These are phyloP conservation scores for Plemyria rubiginata DNA, from an alignment of 2,888 invertebrate species.

Conservation along the genomic window DNA sequence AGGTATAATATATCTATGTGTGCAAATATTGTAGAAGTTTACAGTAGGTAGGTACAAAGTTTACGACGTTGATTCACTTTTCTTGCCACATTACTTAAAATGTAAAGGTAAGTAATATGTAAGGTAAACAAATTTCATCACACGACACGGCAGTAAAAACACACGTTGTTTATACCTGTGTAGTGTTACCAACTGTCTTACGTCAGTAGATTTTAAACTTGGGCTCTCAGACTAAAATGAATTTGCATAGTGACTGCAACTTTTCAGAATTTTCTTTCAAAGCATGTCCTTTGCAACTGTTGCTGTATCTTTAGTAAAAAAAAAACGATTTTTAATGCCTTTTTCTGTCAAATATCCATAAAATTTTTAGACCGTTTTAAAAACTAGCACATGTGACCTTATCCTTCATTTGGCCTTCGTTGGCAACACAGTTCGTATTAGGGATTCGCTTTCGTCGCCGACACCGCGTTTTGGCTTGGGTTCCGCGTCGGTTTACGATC, in stretches of 20 bases:
- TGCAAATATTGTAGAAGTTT: background rate
- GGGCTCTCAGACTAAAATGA: too few relatives aligned
- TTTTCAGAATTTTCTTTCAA: too few relatives aligned
- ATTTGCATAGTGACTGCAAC: too few relatives aligned
- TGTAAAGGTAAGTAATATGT: conserved; percentile 9
- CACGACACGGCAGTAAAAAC: conserved; percentile 39
- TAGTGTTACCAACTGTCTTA: conserved; percentile 20
- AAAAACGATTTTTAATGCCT: too few relatives aligned
- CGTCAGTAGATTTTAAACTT: too few relatives aligned
- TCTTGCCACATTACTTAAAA: conserved; percentile 28
- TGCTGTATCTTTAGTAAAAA: too few relatives aligned
- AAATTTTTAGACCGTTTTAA: background rate
- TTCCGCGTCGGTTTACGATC: conserved; percentile 52
- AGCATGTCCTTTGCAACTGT: too few relatives aligned
- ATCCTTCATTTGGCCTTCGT: background rate
- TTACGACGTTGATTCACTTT: conserved; percentile 33
- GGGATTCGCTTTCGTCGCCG: conserved; percentile 34
- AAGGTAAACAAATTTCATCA: conserved; percentile 35
- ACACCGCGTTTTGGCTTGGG: conserved; percentile 30
- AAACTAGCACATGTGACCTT: background rate
- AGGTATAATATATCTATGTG: too few relatives aligned
- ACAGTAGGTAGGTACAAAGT: conserved; percentile 16
- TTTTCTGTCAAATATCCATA: background rate
- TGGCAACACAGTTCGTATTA: conserved; percentile 33
- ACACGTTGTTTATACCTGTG: conserved; percentile 42